A percentile compares a stretch with the other conserved stretches of the same genome.
Evolutionary conservation across 2,113 vertebrate species (phyloP).

Genomic region (Trematocara zebra): DNA sequence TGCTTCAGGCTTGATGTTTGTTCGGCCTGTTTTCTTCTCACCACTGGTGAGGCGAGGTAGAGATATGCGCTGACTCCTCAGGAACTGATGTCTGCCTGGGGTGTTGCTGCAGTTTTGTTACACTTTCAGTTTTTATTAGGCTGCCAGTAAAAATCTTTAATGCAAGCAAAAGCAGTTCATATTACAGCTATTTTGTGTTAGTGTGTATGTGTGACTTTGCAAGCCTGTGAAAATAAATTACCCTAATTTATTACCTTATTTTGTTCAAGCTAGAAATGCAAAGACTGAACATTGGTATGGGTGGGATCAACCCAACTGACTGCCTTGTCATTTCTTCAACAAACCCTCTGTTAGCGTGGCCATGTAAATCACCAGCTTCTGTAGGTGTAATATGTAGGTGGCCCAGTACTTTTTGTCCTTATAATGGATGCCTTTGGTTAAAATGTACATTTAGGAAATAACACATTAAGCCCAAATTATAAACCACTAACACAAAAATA

Average conservation of each 20-base stretch:
- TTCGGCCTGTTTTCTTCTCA: neutral
- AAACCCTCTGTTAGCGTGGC: accelerated
- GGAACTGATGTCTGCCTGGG: neutral
- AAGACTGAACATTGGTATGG: neutral
- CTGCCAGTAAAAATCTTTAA: neutral
- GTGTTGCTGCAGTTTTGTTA: neutral
- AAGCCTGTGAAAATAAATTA: accelerated
- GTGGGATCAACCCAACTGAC: neutral
- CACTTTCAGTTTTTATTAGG: neutral
- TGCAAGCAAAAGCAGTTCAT: neutral
- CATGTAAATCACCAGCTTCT: neutral
- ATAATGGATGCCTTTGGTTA: neutral
- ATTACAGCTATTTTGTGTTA: neutral
- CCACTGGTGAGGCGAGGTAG: neutral
- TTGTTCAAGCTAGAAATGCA: neutral
- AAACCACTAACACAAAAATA: neutral
- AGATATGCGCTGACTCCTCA: neutral
- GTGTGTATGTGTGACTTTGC: neutral
- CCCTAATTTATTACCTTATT: neutral
- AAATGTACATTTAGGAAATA: neutral
- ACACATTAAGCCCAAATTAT: neutral
- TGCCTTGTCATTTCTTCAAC: neutral
- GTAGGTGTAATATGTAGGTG: neutral
- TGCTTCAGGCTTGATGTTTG: slow-evolving; percentile 2
- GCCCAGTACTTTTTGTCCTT: neutral